Percentiles rank a stretch among this genome's conserved stretches.
These are phyloP conservation scores for Tympanuchus pallidicinctus DNA, from an alignment of 2,113 vertebrate species.

Conservation along the genomic window DNA sequence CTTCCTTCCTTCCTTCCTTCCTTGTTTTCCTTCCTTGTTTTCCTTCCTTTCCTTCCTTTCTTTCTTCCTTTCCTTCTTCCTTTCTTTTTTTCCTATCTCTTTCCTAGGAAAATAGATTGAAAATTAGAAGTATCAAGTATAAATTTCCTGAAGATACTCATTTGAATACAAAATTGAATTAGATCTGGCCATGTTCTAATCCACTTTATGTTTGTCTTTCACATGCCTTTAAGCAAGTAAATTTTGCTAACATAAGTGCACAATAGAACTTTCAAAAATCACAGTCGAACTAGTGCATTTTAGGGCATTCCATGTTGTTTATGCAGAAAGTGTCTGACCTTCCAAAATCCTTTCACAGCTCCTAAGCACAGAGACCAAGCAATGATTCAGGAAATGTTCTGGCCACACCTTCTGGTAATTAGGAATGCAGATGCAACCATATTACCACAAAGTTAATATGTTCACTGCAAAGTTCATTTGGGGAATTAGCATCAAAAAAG, in stretches of 20 bases:
- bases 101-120: neutral
- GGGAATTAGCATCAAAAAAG: neutral
- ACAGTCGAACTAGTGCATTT: neutral
- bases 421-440: constrained; percentile 23
- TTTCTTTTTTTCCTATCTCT: neutral
- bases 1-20: no score
- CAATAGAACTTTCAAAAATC: constrained; percentile 17
- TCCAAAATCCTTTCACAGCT: constrained; percentile 45
- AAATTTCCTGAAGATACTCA: neutral
- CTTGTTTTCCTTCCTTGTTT: no score
- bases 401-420: constrained; percentile 29
- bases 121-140: neutral
- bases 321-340: constrained; percentile 3
- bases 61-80: no score
- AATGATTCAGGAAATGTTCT: constrained; percentile 19
- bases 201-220: constrained; percentile 27
- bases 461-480: constrained; percentile 29
- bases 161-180: constrained; percentile 13
- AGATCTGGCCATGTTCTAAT: neutral
- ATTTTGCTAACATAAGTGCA: constrained; percentile 18
- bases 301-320: neutral
- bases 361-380: neutral
- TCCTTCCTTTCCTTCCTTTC: no score
- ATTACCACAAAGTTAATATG: constrained; percentile 13
- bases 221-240: constrained; percentile 1